Base-by-base conservation (phyloP, 2,113 vertebrate genomes). In the Colinus virginianus region DNA sequence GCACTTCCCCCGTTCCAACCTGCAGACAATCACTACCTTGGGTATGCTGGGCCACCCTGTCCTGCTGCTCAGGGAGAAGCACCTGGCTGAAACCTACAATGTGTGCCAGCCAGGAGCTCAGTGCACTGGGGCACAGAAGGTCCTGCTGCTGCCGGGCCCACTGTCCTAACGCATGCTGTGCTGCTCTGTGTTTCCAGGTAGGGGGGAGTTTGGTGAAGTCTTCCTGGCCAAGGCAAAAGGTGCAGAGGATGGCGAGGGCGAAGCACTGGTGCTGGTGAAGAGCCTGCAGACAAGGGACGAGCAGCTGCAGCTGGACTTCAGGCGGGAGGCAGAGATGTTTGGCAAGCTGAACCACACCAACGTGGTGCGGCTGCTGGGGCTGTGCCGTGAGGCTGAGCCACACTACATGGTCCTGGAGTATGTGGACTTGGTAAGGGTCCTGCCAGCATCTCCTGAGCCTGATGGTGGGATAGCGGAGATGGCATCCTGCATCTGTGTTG, bases 321-420 rank as follows among this genome's bases (percentile, higher is more conserved):
- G 98, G 12, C 97, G 99, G 8, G 99, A 99, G 93, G 97, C 98
- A 0, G 99, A 99, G 90, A 99, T 99, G 99, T 99, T 99, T 20
- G 97, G 98, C 93, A 99, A 99, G 96, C 98, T 99, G 87, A 99
- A 97, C 94, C 99, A 99, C 25, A 53, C 97, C 95, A 99, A 99
- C 0, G 97, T 99, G 14, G 98, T 98, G 79, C 98, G 98, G 36
- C 97, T 99, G 63, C 90, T 99, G 96, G 99, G 99, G 36, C 97
- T 99, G 90, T 99, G 99, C 90, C 97, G 98, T 0, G 99, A 99
- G 94, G 96, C 97, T 0, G 98, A 99, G 87, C 99, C 99, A 0
- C 98, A 99, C 95, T 99, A 99, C 97, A 99, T 98, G 98, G 98
- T 99, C 93, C 97, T 99, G 93, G 99, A 99, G 95, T 99, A 99